Base-by-base conservation (phyloP, 2,113 vertebrate genomes). In the Nothocercus nigrocapillus region DNA sequence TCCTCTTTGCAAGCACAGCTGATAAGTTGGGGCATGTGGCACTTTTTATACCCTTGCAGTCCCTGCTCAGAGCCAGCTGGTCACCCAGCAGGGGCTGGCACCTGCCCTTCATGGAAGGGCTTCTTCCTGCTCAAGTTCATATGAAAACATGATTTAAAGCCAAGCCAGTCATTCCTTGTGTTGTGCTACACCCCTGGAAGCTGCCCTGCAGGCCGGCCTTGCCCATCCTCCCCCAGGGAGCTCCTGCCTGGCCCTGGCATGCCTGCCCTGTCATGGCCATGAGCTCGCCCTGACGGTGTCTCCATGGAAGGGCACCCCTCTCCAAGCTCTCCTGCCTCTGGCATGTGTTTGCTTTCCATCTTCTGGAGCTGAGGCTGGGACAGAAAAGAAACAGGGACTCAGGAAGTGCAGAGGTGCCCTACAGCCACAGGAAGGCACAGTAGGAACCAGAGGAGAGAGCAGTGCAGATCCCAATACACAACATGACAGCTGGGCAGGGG, bases 301-400 rank as follows among this genome's bases (percentile, higher is more conserved):
- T 56, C 15, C 5, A 19, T 40, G 47, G 9, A 42, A 8, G 61
- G 22, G 53, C 0, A 45, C 30, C n/a, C 2, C 12, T 74, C 44
- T 51, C 80, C 44, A 16, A 14, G 44, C 67, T 51, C 32, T 77
- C n/a, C 64, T 68, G 42, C 10, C 16, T 5, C 49, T 76, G 67
- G 28, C 9, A 11, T 9, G 14, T 1, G 0, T 25, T 27, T 20
- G 4, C 47, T 82, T 22, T 2, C 0, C 44, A 44, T 44, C 34
- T 32, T 45, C 54, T 62, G 61, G 25, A 66, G 28, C n/a, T 38
- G 53, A 30, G 54, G 54, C 15, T 28, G 28, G 15, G 15, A 28
- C 28, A 30, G 54, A 56, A 21, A 28, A 72, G 34, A 34, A 36
- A 13, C 56, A 36, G 17, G 16, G 42, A 30, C 59, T 49, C 27